Evolutionary conservation across 2,797 vertebrate species (phyloP).

Genomic region (Morus bassanus): DNA sequence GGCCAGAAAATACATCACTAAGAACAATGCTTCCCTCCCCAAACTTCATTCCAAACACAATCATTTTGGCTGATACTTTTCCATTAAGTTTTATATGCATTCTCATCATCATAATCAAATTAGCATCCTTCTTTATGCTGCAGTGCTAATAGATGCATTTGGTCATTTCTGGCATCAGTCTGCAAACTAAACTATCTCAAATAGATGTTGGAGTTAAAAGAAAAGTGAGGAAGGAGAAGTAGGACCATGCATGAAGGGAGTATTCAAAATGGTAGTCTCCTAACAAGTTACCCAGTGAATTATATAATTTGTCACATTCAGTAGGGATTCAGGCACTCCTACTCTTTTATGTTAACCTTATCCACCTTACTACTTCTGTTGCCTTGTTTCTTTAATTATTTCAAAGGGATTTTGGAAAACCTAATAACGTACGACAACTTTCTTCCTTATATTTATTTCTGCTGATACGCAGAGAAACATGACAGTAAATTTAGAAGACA

Average conservation of each 20-base stretch:
- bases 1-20: background rate
- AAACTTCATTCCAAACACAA: background rate
- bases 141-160: background rate
- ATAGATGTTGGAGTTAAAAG: background rate
- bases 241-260: background rate
- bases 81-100: background rate
- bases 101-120: background rate
- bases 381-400: background rate
- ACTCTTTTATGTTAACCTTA: background rate
- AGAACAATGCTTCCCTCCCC: background rate
- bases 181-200: background rate
- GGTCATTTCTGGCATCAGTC: background rate
- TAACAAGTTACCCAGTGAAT: background rate
- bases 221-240: background rate
- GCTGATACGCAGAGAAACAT: background rate
- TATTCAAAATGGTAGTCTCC: background rate
- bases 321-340: background rate
- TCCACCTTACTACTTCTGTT: background rate
- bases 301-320: background rate
- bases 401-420: background rate
- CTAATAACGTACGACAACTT: background rate
- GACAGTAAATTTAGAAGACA: background rate
- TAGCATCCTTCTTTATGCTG: background rate
- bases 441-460: background rate
- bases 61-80: background rate